phyloP scores from a whole-genome alignment of 2,797 vertebrate genomes.

The Schizopygopsis malacanthus region DNA sequence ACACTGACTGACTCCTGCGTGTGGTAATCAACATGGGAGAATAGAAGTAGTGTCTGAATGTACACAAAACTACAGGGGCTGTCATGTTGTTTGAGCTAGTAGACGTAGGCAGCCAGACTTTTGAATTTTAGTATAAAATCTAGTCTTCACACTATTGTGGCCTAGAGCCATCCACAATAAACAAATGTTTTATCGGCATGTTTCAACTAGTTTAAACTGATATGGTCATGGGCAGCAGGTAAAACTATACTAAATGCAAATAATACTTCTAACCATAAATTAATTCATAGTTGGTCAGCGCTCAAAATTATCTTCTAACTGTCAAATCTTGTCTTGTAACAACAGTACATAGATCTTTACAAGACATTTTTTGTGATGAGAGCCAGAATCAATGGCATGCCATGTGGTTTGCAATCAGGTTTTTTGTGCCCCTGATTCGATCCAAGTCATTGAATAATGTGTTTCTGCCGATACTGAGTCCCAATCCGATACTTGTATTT shows the following conservation, averaged over 20 bases:
- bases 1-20: conserved; percentile 21
- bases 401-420: neutral
- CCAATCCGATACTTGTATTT: no score
- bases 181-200: neutral
- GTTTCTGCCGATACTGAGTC: no score
- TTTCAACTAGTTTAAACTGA: neutral
- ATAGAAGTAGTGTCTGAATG: conserved; percentile 14
- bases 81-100: conserved; percentile 15
- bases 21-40: conserved; percentile 25
- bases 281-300: neutral
- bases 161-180: neutral
- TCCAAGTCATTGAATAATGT: neutral
- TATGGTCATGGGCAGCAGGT: neutral
- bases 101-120: neutral
- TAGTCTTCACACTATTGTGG: neutral
- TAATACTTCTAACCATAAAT: neutral
- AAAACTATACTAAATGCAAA: neutral
- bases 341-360: no score
- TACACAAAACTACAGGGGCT: conserved; percentile 20
- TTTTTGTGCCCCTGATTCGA: neutral
- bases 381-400: neutral
- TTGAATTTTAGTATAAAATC: neutral
- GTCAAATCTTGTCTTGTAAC: neutral
- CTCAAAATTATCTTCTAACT: neutral
- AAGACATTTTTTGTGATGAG: neutral